phyloP scores from a whole-genome alignment of 2,113 vertebrate species.

The Poecilia latipinna region DNA sequence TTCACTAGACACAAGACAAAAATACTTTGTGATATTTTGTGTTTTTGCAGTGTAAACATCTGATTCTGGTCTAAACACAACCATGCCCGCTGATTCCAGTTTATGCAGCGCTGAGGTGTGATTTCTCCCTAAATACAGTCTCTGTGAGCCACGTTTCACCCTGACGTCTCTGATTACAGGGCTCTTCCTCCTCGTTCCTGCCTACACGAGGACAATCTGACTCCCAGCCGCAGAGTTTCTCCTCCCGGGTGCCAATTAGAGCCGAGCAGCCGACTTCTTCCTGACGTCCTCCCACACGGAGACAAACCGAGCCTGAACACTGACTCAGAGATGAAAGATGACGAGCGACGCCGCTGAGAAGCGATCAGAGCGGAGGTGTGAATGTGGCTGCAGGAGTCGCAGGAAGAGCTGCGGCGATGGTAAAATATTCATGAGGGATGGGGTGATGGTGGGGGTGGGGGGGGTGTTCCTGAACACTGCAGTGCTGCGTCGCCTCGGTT shows the following conservation, averaged over 20 bases:
- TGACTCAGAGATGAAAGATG: slow-evolving; percentile 9
- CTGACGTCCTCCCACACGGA: background rate
- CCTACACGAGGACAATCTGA: background rate
- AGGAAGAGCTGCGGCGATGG: slow-evolving; percentile 8
- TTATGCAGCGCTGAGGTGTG: background rate
- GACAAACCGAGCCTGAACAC: background rate
- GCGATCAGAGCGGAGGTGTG: background rate
- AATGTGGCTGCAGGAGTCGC: background rate
- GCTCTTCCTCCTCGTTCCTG: background rate
- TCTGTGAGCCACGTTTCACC: background rate
- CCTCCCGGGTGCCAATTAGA: slow-evolving; percentile 28
- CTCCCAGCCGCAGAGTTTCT: background rate
- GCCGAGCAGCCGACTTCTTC: background rate
- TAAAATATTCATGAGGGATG: slow-evolving; percentile 50
- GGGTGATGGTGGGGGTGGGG: background rate
- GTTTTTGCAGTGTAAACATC: background rate
- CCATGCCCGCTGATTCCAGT: background rate
- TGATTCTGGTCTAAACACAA: background rate
- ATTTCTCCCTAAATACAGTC: slow-evolving; percentile 9
- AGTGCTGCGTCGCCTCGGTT: slow-evolving; percentile 31
- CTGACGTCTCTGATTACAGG: slow-evolving; percentile 8
- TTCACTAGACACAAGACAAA: too few relatives aligned
- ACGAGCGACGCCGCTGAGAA: background rate
- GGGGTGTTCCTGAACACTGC: slow-evolving; percentile 23
- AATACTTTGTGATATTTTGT: too few relatives aligned